Evolutionary conservation across 2,888 invertebrate genomes (phyloP), one percentile per base, ranked within the genome.

Genomic region (Lathronympha strigana): DNA sequence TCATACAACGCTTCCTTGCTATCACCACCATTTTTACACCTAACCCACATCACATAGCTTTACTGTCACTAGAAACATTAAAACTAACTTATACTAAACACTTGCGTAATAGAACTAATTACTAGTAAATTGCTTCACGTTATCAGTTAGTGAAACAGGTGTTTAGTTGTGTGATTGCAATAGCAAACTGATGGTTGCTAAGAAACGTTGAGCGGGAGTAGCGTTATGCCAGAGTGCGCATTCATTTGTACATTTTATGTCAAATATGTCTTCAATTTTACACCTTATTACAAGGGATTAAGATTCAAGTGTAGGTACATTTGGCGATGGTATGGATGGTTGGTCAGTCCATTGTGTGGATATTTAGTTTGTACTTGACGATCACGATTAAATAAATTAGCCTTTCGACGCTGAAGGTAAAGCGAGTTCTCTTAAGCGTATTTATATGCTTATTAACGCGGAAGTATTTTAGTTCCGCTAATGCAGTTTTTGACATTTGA

Each of bases 41-140:
- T 72, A 61, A 77, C 73, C 80, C 81, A 83, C 87, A 86, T 87
- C 70, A 55, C 50, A 67, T 68, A 67, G 54, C 50, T 50, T 67
- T 51, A 31, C 28, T 49, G 38, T 9, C 50, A 21, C 63, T 36
- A 47, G 8, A 43, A 36, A 15, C 45, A 60, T 25, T 23, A 64
- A 53, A 21, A 61, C 1, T 19, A 23, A 28, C 45, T 51, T 58
- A 58, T 15, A 25, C 17, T 36, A 36, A 49, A 6, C 43, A 13
- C n/a, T 54, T 55, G 31, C 31, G 17, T 9, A 28, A 49, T 17
- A 40, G 1, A 15, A 21, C 5, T n/a, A 21, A 0, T 36, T 11
- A 21, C 5, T n/a, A 21, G 0, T 36, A n/a, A 1, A 36, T 28
- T 15, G 6, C n/a, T 13, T n/a, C 6, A 1, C 15, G 31, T 31